Conservation (phyloP, 2,888 invertebrate species). For the Rhagophthalmus giganteus region DNA sequence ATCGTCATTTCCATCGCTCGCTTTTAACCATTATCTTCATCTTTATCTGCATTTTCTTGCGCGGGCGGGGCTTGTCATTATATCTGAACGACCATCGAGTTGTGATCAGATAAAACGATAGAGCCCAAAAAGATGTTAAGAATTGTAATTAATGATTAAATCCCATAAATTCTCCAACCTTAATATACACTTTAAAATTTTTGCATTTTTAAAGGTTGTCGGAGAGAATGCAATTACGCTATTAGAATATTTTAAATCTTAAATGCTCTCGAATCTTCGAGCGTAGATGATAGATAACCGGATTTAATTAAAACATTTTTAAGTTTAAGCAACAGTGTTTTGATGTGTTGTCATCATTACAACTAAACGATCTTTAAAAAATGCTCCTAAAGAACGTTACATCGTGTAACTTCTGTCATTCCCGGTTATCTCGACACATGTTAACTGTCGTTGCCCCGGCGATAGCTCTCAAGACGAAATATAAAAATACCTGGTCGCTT, state of each 20-base stretch:
- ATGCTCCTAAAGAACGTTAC: constrained; percentile 42
- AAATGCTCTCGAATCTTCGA: no score
- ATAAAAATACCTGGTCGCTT: background rate
- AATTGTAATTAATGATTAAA: constrained; percentile 26
- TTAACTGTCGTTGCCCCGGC: constrained; percentile 45
- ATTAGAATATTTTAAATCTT: background rate
- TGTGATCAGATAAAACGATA: constrained; percentile 22
- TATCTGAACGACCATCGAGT: constrained; percentile 20
- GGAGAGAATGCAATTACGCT: background rate
- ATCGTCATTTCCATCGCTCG: constrained; percentile 14
- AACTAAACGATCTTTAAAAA: constrained; percentile 40
- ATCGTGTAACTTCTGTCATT: constrained; percentile 45
- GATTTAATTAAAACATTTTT: constrained; percentile 10
- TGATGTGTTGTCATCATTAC: constrained; percentile 39
- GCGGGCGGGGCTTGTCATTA: constrained; percentile 6
- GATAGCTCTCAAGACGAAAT: constrained; percentile 30
- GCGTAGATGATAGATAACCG: constrained; percentile 5
- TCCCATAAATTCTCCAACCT: constrained; percentile 12
- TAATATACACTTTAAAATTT: constrained; percentile 8
- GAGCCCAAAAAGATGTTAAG: constrained; percentile 15
- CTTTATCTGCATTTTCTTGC: constrained; percentile 18
- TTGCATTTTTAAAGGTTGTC: constrained; percentile 8
- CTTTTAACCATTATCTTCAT: constrained; percentile 13
- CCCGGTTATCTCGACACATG: constrained; percentile 48
- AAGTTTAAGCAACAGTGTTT: constrained; percentile 32